Evolutionary conservation across 37 sponge, comb jelly and placozoan genomes (phyloP).

Genomic region (Theonella swinhoei): DNA sequence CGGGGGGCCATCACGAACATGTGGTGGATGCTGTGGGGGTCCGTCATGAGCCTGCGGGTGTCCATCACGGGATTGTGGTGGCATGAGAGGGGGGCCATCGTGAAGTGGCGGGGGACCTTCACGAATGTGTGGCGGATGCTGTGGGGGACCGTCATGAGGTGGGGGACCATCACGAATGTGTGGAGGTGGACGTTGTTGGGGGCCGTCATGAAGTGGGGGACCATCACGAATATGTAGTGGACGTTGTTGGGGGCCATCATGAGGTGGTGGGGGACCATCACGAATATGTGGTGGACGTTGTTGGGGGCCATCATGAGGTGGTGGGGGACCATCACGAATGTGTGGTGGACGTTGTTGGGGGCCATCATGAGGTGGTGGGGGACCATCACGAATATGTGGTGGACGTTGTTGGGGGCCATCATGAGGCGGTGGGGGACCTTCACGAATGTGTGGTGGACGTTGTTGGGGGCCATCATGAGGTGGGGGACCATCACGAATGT

Average conservation of each 20-base stretch:
- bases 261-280: background rate
- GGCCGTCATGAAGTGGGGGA: background rate
- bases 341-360: slow-evolving; percentile 1
- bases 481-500: background rate
- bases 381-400: slow-evolving; percentile 5
- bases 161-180: background rate
- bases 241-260: background rate
- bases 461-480: background rate
- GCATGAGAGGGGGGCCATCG: background rate
- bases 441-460: background rate
- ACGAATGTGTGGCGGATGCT: background rate
- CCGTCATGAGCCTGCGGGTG: background rate
- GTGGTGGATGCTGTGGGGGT: background rate
- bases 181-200: background rate
- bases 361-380: background rate
- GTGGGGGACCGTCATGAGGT: background rate
- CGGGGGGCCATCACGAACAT: slow-evolving; percentile 4
- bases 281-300: too few species aligned
- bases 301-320: background rate
- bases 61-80: background rate
- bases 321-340: background rate
- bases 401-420: slow-evolving; percentile 14
- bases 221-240: background rate
- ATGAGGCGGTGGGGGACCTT: slow-evolving; percentile 1
- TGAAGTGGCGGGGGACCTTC: background rate